These are phyloP conservation scores for Pempheris klunzingeri DNA, from an alignment of 2,797 vertebrate genomes.

Conservation along the genomic window DNA sequence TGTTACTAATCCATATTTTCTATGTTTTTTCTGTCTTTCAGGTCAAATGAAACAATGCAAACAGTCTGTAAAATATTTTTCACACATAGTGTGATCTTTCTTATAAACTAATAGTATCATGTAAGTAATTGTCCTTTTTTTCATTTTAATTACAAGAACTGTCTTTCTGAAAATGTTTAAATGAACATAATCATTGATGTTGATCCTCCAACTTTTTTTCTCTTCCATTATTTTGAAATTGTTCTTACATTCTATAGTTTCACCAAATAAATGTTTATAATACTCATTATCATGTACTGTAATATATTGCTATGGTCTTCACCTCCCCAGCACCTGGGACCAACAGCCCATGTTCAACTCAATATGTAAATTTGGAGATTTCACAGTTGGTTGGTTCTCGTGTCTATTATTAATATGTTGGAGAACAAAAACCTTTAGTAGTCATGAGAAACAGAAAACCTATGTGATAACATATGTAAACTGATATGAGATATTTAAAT, in stretches of 20 bases:
- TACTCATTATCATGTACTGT: background rate
- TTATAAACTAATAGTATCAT: constrained; percentile 20
- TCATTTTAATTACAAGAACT: constrained; percentile 12
- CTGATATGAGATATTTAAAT: constrained; percentile 66
- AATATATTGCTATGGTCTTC: background rate
- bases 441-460: constrained; percentile 3
- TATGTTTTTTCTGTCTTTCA: constrained; percentile 40
- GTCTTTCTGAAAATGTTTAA: constrained; percentile 41
- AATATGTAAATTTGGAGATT: constrained; percentile 43
- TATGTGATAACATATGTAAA: constrained; percentile 45
- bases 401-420: constrained; percentile 35
- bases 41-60: constrained; percentile 65
- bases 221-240: background rate
- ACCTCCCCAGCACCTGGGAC: constrained; percentile 53
- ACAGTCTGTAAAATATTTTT: constrained; percentile 21
- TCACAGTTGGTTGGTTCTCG: constrained; percentile 28
- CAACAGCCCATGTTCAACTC: constrained; percentile 28
- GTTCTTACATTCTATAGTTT: background rate
- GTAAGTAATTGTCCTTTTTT: constrained; percentile 38
- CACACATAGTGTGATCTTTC: background rate
- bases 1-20: constrained; percentile 1
- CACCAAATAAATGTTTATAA: constrained; percentile 21
- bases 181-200: constrained; percentile 5
- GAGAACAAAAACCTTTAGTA: constrained; percentile 36
- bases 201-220: background rate